Conservation (phyloP, 2,888 invertebrate species). For the Cataglyphis rosenhaueri region DNA sequence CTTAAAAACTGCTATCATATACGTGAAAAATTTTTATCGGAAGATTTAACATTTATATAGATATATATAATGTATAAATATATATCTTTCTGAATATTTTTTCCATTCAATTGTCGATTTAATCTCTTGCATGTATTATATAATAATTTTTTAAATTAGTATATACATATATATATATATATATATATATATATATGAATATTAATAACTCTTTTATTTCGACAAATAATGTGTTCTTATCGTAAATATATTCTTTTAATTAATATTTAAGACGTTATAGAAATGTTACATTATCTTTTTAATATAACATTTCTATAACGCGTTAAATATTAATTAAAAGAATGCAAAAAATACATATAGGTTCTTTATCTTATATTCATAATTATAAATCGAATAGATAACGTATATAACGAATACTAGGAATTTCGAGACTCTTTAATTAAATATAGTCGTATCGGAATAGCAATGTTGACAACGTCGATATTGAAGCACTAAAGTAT, state of each 20-base stretch:
- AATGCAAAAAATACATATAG: neutral
- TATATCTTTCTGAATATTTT: neutral
- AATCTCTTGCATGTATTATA: neutral
- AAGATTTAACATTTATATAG: neutral
- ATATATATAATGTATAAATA: neutral
- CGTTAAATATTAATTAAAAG: neutral
- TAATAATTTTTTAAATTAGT: no score
- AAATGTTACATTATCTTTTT: neutral
- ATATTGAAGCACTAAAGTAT: neutral
- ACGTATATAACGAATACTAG: neutral
- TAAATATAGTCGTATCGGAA: slow-evolving; percentile 8
- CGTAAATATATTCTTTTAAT: no score
- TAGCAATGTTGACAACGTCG: slow-evolving; percentile 5
- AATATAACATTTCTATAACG: neutral
- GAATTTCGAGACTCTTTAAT: slow-evolving; percentile 24
- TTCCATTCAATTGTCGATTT: slow-evolving; percentile 1
- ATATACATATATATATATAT: no score
- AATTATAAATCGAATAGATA: neutral
- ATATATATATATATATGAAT: neutral
- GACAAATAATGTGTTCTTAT: neutral
- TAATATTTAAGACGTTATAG: neutral
- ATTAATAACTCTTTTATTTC: neutral
- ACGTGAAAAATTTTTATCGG: neutral
- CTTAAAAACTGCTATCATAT: neutral
- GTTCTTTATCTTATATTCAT: neutral